phyloP scores from a whole-genome alignment of 2,113 vertebrate species.

The Austrofundulus limnaeus region DNA sequence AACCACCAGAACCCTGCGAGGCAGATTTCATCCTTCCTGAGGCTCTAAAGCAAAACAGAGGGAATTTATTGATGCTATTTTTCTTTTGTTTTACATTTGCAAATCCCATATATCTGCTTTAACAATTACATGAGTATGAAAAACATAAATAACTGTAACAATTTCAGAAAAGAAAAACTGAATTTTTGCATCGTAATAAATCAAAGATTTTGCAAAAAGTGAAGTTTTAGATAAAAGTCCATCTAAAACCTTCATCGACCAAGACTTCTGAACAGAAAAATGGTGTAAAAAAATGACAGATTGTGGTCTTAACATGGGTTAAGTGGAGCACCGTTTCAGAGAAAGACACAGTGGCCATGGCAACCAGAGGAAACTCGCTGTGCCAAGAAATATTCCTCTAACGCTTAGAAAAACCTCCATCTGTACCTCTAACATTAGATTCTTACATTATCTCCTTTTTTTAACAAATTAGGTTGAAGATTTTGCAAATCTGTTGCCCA shows the following conservation, averaged over 20 bases:
- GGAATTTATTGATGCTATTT: too few relatives aligned
- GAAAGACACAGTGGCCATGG: conserved; percentile 1
- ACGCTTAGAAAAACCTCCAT: neutral
- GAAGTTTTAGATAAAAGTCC: neutral
- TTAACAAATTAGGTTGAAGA: neutral
- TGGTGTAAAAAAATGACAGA: conserved; percentile 3
- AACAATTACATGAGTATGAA: neutral
- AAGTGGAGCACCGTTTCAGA: neutral
- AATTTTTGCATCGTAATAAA: neutral
- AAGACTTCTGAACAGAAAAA: neutral
- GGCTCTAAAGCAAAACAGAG: conserved; percentile 74
- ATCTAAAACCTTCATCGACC: neutral
- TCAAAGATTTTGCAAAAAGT: neutral
- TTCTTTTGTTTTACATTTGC: too few relatives aligned
- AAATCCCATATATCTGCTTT: neutral
- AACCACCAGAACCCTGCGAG: conserved; percentile 92
- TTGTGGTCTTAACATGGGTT: neutral
- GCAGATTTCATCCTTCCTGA: conserved; percentile 87
- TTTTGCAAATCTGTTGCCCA: neutral
- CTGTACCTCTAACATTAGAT: neutral
- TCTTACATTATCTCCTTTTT: neutral
- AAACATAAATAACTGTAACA: neutral
- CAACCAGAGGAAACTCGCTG: neutral
- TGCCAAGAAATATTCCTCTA: conserved; percentile 2
- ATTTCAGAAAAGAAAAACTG: neutral